phyloP scores from a whole-genome alignment of 2,888 invertebrate genomes.

The Imbricaverruca yamaguchii region DNA sequence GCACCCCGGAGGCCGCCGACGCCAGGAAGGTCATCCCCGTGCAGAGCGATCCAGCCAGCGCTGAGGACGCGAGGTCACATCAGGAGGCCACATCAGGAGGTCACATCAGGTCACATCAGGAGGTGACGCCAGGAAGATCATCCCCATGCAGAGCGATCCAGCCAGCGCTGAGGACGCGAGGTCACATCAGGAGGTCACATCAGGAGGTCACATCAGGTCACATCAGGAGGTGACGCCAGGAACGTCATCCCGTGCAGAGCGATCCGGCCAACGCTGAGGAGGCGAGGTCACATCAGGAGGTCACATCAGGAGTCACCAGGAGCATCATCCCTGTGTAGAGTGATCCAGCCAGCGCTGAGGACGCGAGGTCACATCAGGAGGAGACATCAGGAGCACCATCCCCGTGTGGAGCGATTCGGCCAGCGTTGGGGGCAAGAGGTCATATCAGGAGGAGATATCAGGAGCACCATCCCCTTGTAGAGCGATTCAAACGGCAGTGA shows the following conservation, averaged over 20 bases:
- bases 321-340: conserved; percentile 82
- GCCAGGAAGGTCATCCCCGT: conserved; percentile 83
- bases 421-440: too few species aligned
- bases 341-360: conserved; percentile 82
- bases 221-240: neutral
- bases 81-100: neutral
- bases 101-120: neutral
- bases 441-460: too few species aligned
- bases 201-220: conserved; percentile 1
- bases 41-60: conserved; percentile 76
- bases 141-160: too few species aligned
- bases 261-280: too few species aligned
- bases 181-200: neutral
- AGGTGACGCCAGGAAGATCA: too few species aligned
- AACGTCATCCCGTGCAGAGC: too few species aligned
- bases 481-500: too few species aligned
- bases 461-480: too few species aligned
- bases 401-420: neutral
- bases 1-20: conserved; percentile 75
- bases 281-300: too few species aligned
- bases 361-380: neutral
- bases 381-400: neutral
- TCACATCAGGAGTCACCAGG: conserved; percentile 66
- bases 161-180: too few species aligned
- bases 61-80: conserved; percentile 52